phyloP scores from a whole-genome alignment of 2,888 invertebrate genomes.

The Cabera pusaria region DNA sequence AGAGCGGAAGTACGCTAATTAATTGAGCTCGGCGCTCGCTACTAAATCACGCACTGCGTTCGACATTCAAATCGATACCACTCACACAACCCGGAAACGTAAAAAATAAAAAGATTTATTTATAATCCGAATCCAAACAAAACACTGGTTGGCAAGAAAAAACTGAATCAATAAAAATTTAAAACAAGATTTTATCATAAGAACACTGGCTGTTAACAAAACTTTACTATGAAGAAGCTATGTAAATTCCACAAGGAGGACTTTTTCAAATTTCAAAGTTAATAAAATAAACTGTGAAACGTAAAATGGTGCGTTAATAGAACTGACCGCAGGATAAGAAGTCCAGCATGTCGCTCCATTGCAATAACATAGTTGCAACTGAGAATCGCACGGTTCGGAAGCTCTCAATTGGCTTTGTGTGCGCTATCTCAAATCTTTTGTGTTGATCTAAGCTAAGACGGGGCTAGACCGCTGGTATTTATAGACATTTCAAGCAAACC shows the following conservation, averaged over 20 bases:
- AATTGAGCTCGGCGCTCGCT: slow-evolving; percentile 1
- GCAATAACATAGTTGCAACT: slow-evolving; percentile 76
- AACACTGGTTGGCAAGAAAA: no score
- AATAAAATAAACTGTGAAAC: no score
- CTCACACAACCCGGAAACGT: slow-evolving; percentile 3
- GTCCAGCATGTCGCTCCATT: slow-evolving; percentile 78
- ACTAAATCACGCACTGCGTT: slow-evolving; percentile 15
- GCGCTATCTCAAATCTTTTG: slow-evolving; percentile 57
- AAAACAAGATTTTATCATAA: no score
- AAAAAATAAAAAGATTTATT: neutral
- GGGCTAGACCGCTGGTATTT: slow-evolving; percentile 20
- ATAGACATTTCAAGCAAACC: slow-evolving; percentile 25
- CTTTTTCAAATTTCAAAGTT: no score
- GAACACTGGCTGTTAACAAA: no score
- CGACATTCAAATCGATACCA: slow-evolving; percentile 8
- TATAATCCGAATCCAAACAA: slow-evolving; percentile 2
- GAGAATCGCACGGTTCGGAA: slow-evolving; percentile 61
- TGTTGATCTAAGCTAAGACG: slow-evolving; percentile 27
- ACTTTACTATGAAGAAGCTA: no score
- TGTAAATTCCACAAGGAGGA: no score
- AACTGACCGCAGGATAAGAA: slow-evolving; percentile 74
- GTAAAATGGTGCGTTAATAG: neutral
- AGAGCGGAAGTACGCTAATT: slow-evolving; percentile 12
- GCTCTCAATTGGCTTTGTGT: slow-evolving; percentile 51
- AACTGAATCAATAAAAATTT: no score